These are phyloP conservation scores for Chrysolina oricalcia DNA, from an alignment of 2,888 invertebrate species.

Conservation along the genomic window DNA sequence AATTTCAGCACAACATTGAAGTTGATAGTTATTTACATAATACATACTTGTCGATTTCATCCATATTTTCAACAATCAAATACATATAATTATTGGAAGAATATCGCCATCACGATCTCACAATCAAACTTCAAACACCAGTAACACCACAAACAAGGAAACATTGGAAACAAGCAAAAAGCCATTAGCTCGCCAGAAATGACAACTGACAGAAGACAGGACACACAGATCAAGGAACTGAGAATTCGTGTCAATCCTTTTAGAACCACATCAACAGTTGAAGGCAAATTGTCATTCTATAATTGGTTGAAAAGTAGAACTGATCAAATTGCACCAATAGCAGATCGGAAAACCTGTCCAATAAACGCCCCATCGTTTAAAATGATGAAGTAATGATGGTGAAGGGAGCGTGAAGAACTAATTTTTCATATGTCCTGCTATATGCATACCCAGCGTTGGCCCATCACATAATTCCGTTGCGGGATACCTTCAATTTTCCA, in stretches of 20 bases:
- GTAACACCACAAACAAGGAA: no score
- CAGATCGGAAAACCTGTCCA: background rate
- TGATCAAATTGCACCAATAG: background rate
- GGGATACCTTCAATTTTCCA: background rate
- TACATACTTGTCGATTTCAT: no score
- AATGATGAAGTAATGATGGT: background rate
- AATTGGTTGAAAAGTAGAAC: background rate
- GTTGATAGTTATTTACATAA: background rate
- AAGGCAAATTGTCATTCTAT: background rate
- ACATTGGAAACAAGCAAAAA: no score
- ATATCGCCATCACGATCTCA: no score
- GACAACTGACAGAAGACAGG: background rate
- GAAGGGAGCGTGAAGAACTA: no score
- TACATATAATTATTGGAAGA: no score
- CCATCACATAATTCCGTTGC: background rate
- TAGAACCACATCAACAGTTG: background rate
- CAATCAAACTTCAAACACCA: no score
- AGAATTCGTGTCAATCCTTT: background rate
- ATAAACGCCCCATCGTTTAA: background rate
- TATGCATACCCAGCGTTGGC: background rate
- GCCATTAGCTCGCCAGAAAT: background rate
- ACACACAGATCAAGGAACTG: background rate
- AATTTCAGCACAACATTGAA: background rate
- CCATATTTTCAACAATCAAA: no score
- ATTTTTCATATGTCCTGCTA: background rate